phyloP scores from a whole-genome alignment of 2,888 invertebrate species.

The Clivina fossor region DNA sequence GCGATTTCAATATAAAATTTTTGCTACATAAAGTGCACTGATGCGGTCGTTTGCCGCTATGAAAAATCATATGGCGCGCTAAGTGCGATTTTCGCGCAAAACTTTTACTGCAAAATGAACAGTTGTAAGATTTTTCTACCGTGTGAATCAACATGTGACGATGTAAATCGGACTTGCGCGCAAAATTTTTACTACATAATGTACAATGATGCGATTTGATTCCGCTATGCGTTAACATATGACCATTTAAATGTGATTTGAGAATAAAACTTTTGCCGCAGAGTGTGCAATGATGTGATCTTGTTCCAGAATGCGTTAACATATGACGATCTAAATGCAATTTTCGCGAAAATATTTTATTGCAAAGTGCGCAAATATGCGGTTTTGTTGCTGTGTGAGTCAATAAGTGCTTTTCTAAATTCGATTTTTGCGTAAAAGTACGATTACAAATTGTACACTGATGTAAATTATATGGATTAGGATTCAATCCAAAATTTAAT shows the following conservation, averaged over 20 bases:
- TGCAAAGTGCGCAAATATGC: conserved; percentile 63
- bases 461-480: conserved; percentile 56
- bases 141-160: conserved; percentile 54
- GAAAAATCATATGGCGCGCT: conserved; percentile 16
- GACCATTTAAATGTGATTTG: conserved; percentile 60
- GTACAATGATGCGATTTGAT: conserved; percentile 61
- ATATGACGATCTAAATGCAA: conserved; percentile 68
- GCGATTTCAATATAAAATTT: conserved; percentile 62
- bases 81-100: conserved; percentile 17
- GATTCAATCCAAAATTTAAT: conserved; percentile 3
- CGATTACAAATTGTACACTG: conserved; percentile 64
- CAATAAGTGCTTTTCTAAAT: conserved; percentile 63
- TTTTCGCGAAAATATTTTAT: conserved; percentile 66
- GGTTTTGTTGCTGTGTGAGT: conserved; percentile 60
- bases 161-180: conserved; percentile 67
- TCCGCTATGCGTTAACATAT: conserved; percentile 63
- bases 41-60: conserved; percentile 56
- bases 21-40: conserved; percentile 64
- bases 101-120: conserved; percentile 13
- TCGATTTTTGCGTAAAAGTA: conserved; percentile 62
- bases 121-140: conserved; percentile 4
- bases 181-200: conserved; percentile 67
- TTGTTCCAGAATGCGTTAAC: conserved; percentile 46
- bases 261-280: conserved; percentile 67
- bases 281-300: conserved; percentile 60